Percentiles rank a stretch among this genome's conserved stretches.
Evolutionary conservation across 2,113 vertebrate species (phyloP).

Genomic region (Ptychochromis oligacanthus): DNA sequence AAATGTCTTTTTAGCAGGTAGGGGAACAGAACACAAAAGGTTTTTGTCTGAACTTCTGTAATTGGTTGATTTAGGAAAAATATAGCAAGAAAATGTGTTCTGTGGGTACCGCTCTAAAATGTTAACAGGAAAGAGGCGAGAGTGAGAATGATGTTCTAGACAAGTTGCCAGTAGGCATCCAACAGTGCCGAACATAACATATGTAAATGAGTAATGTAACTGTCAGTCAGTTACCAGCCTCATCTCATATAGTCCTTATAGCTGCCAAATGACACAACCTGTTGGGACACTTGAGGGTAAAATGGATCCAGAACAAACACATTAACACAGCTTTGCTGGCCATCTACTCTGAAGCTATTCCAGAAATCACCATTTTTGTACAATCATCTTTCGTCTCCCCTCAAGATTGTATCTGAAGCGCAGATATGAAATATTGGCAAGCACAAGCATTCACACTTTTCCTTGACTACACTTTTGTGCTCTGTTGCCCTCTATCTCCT

Average conservation of each 20-base stretch:
- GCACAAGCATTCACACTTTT: constrained; percentile 1
- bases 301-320: constrained; percentile 48
- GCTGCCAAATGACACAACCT: constrained; percentile 46
- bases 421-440: constrained; percentile 15
- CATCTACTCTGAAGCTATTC: constrained; percentile 24
- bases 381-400: constrained; percentile 17
- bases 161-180: background rate
- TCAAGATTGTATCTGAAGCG: constrained; percentile 16
- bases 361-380: constrained; percentile 18
- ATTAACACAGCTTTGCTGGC: constrained; percentile 32
- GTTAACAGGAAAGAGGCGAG: constrained; percentile 6
- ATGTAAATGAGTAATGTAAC: constrained; percentile 21
- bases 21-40: background rate
- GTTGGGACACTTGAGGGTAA: constrained; percentile 16
- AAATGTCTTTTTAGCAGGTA: background rate
- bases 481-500: background rate
- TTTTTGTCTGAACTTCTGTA: background rate
- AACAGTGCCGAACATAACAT: background rate
- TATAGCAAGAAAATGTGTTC: background rate
- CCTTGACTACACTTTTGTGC: background rate
- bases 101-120: background rate
- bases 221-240: constrained; percentile 19
- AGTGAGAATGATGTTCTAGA: background rate
- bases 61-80: background rate
- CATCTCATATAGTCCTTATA: background rate